These are phyloP conservation scores for Axinella damicornis DNA, from an alignment of 37 sponge, comb jelly and placozoan species.

Conservation along the genomic window DNA sequence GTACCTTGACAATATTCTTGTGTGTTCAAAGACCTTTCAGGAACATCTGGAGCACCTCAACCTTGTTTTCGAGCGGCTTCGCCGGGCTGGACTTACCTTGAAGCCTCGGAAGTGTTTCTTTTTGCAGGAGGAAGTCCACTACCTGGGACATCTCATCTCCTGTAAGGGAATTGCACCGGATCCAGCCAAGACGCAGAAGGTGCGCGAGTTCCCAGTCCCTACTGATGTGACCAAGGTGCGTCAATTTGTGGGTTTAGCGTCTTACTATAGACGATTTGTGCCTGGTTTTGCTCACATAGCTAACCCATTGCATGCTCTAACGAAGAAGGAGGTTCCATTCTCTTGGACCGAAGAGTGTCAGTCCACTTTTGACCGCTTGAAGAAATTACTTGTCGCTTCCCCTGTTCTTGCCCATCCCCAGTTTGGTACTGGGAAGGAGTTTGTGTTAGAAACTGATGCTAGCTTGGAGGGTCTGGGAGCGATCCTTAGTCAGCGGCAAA, in stretches of 20 bases:
- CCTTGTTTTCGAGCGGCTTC: conserved; percentile 31
- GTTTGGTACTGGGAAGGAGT: neutral
- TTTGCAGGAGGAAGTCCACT: conserved; percentile 2
- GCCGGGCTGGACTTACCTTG: conserved; percentile 27
- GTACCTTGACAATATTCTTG: conserved; percentile 57
- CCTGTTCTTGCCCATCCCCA: conserved; percentile 25
- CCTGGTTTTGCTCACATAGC: conserved; percentile 24
- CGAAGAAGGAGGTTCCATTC: conserved; percentile 15
- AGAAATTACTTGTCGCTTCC: neutral
- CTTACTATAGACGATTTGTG: conserved; percentile 33
- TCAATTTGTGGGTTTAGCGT: conserved; percentile 30
- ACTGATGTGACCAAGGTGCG: conserved; percentile 23
- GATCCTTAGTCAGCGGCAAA: neutral
- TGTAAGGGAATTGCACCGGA: conserved; percentile 7
- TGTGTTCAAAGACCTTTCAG: conserved; percentile 15
- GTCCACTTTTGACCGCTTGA: conserved; percentile 12
- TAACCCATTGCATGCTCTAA: neutral
- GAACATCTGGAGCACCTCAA: conserved; percentile 44
- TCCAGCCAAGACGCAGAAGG: conserved; percentile 31
- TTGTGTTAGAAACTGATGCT: conserved; percentile 1
- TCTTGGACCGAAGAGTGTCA: conserved; percentile 18
- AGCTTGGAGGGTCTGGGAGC: neutral
- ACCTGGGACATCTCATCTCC: conserved; percentile 38
- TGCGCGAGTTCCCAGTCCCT: conserved; percentile 15
- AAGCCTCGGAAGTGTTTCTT: conserved; percentile 53